These are phyloP conservation scores for Benthochromis sp. DNA, from an alignment of 2,113 vertebrate species.

Conservation along the genomic window DNA sequence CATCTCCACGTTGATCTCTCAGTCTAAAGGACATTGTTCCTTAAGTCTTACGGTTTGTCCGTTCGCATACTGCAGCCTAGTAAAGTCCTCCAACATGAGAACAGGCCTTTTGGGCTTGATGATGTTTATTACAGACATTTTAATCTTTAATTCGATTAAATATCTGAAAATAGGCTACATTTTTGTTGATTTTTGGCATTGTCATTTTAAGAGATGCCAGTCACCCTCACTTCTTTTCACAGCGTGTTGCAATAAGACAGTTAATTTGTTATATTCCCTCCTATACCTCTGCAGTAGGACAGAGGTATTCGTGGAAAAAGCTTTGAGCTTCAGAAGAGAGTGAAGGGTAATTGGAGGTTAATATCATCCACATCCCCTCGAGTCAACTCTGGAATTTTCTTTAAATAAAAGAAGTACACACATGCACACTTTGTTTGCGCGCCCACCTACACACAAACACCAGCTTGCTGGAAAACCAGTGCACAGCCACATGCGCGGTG, in stretches of 20 bases:
- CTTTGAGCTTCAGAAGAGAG: background rate
- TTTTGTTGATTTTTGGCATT: background rate
- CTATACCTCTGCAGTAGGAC: background rate
- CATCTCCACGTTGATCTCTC: background rate
- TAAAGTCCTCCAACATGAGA: background rate
- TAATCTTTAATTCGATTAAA: background rate
- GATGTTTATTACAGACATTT: background rate
- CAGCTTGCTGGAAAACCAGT: background rate
- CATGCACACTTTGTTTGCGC: background rate
- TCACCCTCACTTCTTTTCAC: background rate
- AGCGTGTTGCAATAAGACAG: background rate
- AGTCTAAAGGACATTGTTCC: background rate
- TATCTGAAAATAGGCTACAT: background rate
- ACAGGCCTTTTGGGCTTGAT: background rate
- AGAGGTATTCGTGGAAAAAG: background rate
- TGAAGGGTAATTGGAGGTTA: slow-evolving; percentile 28
- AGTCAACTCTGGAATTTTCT: slow-evolving; percentile 21
- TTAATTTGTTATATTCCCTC: slow-evolving; percentile 9
- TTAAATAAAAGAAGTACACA: slow-evolving; percentile 14
- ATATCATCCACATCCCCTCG: background rate
- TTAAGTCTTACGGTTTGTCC: background rate
- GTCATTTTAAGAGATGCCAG: background rate
- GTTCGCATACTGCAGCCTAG: background rate
- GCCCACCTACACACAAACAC: background rate
- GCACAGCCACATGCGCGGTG: background rate